phyloP scores from a whole-genome alignment of 2,888 invertebrate genomes.

The Siphonodentalium dalli region DNA sequence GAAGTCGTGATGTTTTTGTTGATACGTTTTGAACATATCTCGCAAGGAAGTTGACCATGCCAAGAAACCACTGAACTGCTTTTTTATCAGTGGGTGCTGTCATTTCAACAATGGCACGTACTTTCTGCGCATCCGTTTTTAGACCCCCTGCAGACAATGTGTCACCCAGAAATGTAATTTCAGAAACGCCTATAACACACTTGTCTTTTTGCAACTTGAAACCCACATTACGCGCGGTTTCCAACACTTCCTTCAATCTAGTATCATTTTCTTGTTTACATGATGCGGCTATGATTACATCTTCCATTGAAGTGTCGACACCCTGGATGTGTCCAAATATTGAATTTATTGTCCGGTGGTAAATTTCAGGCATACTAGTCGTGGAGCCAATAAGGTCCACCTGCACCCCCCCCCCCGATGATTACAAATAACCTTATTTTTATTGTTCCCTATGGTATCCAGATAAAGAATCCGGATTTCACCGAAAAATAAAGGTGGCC shows the following conservation, averaged over 20 bases:
- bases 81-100: background rate
- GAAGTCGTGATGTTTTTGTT: slow-evolving; percentile 3
- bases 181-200: slow-evolving; percentile 13
- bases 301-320: slow-evolving; percentile 21
- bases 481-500: no score
- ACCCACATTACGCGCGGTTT: slow-evolving; percentile 5
- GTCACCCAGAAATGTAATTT: slow-evolving; percentile 23
- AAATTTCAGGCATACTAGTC: slow-evolving; percentile 14
- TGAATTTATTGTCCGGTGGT: slow-evolving; percentile 17
- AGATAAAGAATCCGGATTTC: no score
- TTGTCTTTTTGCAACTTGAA: slow-evolving; percentile 21
- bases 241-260: slow-evolving; percentile 3
- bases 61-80: slow-evolving; percentile 15
- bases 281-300: slow-evolving; percentile 15
- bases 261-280: slow-evolving; percentile 6
- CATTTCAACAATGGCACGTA: slow-evolving; percentile 2
- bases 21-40: slow-evolving; percentile 16
- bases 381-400: no score
- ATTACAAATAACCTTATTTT: no score
- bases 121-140: slow-evolving; percentile 13
- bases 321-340: slow-evolving; percentile 15
- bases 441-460: no score
- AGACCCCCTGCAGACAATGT: slow-evolving; percentile 13
- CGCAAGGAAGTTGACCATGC: slow-evolving; percentile 18
- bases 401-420: no score